Percentiles rank a stretch among this genome's conserved stretches.
Conservation (phyloP, 2,113 vertebrate genomes). For the Equus przewalskii region DNA sequence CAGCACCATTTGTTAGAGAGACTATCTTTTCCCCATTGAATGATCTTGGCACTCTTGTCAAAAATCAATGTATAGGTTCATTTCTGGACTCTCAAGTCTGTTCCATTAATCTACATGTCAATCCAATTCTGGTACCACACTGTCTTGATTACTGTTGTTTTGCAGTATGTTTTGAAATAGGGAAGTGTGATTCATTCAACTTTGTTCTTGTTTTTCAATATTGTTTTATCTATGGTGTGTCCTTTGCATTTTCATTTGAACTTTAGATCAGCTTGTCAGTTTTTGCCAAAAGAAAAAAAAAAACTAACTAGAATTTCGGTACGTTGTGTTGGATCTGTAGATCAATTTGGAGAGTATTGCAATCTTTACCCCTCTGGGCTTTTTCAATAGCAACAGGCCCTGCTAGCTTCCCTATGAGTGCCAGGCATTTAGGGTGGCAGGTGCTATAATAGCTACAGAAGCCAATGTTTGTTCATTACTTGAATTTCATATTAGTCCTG, state of each 20-base stretch:
- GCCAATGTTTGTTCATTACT: background rate
- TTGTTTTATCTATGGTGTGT: constrained; percentile 7
- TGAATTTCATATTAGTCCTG: constrained; percentile 13
- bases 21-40: constrained; percentile 10
- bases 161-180: constrained; percentile 51
- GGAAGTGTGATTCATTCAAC: background rate
- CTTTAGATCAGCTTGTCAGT: constrained; percentile 21
- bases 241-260: constrained; percentile 27
- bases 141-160: constrained; percentile 2
- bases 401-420: constrained; percentile 22
- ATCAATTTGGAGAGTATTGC: background rate
- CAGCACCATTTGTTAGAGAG: background rate
- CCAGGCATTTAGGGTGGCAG: background rate
- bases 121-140: background rate
- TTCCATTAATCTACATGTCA: background rate
- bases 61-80: background rate
- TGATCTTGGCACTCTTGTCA: background rate
- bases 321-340: background rate
- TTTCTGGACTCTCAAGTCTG: background rate
- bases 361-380: background rate
- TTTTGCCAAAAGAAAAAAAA: constrained; percentile 32
- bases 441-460: background rate
- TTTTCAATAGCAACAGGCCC: background rate
- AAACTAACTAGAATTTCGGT: background rate
- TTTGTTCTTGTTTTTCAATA: constrained; percentile 33